Base-by-base conservation (phyloP, 2,888 invertebrate species). In the Meteorus colon region DNA sequence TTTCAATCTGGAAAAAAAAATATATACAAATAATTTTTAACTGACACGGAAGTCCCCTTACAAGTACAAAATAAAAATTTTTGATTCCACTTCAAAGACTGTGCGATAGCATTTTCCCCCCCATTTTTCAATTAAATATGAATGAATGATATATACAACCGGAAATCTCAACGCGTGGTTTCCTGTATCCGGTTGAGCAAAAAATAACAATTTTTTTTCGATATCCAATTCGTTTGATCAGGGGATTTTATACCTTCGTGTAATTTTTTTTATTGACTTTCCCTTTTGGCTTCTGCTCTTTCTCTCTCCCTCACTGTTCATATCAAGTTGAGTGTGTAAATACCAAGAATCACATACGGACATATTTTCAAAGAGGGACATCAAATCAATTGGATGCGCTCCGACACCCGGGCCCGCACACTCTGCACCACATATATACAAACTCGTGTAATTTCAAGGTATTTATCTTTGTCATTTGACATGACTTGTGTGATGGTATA, bases 371-470 rank as follows among this genome's bases (percentile, higher is more conserved):
- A 83, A 85, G 82, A 81, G 81, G 82, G 85, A 82, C 83, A 76
- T 77, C 86, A 78, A 88, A 89, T 89, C 84, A 83, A 88, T 89
- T 80, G 79, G 82, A 77, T 74, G 62, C 66, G 66, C 68, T 65
- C 65, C 55, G 27, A 62, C 48, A 55, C 74, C 66, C 51, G 62
- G 70, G 76, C 77, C 5, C 77, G 19, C 55, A 55, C 55, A 16
- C 48, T 48, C 48, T n/a, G n/a, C n/a, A n/a, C n/a, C 55, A 19
- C 8, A 41, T 41, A 41, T 41, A 41, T 41, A 75, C 75, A 75
- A 82, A 81, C 81, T 84, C 77, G 74, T 83, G 81, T 84, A 87
- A 89, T 89, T 89, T 88, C 88, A 88, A 86, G 89, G 84, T 88
- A 89, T 81, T 89, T 86, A 71, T 55, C 19, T 19, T 59, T 45